phyloP scores from a whole-genome alignment of 2,797 vertebrate genomes.

The Tenualosa ilisha region DNA sequence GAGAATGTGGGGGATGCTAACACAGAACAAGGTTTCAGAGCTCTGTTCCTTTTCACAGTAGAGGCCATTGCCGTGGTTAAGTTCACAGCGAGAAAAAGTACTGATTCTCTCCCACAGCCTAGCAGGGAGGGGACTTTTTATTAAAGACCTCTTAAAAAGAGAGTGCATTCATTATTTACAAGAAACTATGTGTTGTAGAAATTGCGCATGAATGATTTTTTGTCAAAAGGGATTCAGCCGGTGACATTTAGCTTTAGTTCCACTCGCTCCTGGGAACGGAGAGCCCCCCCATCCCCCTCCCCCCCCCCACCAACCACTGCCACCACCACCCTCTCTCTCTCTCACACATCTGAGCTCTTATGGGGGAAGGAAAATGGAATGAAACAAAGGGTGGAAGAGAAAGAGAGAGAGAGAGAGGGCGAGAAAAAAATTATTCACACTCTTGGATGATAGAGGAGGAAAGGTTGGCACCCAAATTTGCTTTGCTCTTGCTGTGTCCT shows the following conservation, averaged over 20 bases:
- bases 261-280: conserved; percentile 38
- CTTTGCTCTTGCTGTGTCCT: conserved; percentile 25
- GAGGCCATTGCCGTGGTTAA: conserved; percentile 27
- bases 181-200: conserved; percentile 54
- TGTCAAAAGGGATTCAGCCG: conserved; percentile 53
- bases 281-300: neutral
- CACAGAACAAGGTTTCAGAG: conserved; percentile 24
- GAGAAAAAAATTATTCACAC: conserved; percentile 16
- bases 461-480: conserved; percentile 37
- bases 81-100: conserved; percentile 37
- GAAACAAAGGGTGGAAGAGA: conserved; percentile 33
- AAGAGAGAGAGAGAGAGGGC: conserved; percentile 37
- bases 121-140: conserved; percentile 47
- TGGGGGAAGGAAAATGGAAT: conserved; percentile 48
- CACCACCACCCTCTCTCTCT: neutral
- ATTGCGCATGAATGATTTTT: conserved; percentile 59
- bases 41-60: conserved; percentile 25
- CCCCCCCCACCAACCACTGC: neutral
- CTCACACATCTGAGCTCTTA: conserved; percentile 53
- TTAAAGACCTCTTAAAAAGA: conserved; percentile 53
- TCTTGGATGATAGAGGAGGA: neutral
- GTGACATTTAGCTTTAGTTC: conserved; percentile 73
- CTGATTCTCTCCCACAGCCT: conserved; percentile 51
- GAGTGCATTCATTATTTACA: conserved; percentile 68
- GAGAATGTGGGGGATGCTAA: conserved; percentile 20